Base-by-base conservation (phyloP, 2,113 vertebrate genomes). In the Monopterus albus region DNA sequence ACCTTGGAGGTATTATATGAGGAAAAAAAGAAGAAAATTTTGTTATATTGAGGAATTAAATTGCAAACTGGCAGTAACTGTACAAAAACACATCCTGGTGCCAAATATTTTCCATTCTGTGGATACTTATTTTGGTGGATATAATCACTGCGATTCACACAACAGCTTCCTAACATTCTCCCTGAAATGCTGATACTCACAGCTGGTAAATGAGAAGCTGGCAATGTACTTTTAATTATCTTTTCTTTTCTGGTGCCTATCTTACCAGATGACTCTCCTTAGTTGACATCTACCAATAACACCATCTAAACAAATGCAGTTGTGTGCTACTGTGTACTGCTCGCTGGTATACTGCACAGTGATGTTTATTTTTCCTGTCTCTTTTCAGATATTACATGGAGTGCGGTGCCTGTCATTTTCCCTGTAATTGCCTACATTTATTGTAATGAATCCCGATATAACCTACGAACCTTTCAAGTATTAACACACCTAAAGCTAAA, bases 391-490 rank as follows among this genome's bases (percentile, higher is more conserved):
- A 23, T 45, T 46, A 3, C 1, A 3, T 49, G 13, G 9, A 40
- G 28, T 52, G 26, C 23, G 43, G 52, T 42, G 45, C 33, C 47
- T 72, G 49, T 61, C 33, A 70, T 57, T 66, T 81, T 46, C 15
- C 11, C 53, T 31, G n/a, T 56, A 72, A 65, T 68, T 33, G 17
- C 23, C 52, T 29, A 38, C 49, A 60, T 68, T 66, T 77, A 56
- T 71, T 58, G n/a, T 52, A 61, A 79, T 80, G 18, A 69, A 57
- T 58, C 63, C 36, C 46, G 58, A 62, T 76, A 58, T 84, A 20
- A 63, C 62, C 72, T 70, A 59, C 31, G n/a, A 72, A 61, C 53
- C 40, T 23, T 78, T 49, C 52, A 77, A 78, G 53, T 53, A 66
- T 7, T 14, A 64, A 53, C 64, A 61, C n/a, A 57, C 46, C 73